Base-by-base conservation (phyloP, 2,113 vertebrate species). In the Sinocyclocheilus anophthalmus region DNA sequence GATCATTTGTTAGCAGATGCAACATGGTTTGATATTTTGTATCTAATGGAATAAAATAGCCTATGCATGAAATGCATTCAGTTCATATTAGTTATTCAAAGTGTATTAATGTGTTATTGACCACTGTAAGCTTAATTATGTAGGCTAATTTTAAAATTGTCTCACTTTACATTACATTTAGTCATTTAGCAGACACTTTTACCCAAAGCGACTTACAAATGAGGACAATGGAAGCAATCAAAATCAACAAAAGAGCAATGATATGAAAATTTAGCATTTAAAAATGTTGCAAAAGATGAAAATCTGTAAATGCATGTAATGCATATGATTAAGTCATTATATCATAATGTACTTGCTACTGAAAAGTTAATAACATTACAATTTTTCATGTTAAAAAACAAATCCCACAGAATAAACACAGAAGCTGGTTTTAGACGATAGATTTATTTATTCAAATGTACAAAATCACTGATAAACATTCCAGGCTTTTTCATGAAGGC, bases 371-470 rank as follows among this genome's bases (percentile, higher is more conserved):
- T 11, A 63, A 24, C 59, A 61, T 24, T 73, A 1, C 13, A 8
- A n/a, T 42, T 3, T 22, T 39, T 59, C 18, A 59, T 73, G 3
- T 12, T n/a, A 39, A 14, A 13, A 11, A 14, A 3, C 8, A 57
- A 11, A 39, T 26, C 20, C n/a, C 20, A 76, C 20, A 76, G 55
- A 24, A 57, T 20, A 69, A 45, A 6, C 13, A 39, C 30, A 76
- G 1, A 50, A 81, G 81, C 76, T 59, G 48, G 78, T 91, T 86
- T 92, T 91, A 91, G 87, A 91, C 88, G 77, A 93, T 93, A 91
- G 84, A 91, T 95, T 94, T 95, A 94, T 95, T 94, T 93, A 94
- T 92, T 95, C 93, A 93, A 94, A 94, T 95, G 92, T 94, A 95
- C 93, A 95, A 94, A 94, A 95, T 92, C 88, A 89, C 89, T 81